phyloP scores from a whole-genome alignment of 2,888 invertebrate species.

The Actias luna region DNA sequence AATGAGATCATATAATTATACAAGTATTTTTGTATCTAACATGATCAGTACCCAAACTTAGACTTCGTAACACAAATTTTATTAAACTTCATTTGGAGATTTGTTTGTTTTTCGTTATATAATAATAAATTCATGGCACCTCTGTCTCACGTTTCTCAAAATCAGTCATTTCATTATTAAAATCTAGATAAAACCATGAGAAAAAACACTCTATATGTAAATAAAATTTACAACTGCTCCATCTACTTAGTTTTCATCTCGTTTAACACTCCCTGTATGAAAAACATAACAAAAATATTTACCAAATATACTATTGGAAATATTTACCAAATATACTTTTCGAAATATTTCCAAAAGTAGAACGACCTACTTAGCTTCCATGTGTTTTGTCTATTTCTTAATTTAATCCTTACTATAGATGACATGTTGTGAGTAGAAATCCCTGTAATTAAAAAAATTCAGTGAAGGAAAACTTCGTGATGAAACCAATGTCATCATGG shows the following conservation, averaged over 20 bases:
- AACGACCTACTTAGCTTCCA: not conserved
- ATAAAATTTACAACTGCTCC: conserved; percentile 7
- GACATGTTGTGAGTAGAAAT: not conserved
- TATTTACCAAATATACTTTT: conserved; percentile 1
- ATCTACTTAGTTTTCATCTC: conserved; percentile 1
- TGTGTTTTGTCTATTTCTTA: not conserved
- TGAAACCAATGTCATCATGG: too few species aligned
- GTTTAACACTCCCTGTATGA: not conserved
- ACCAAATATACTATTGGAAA: not conserved
- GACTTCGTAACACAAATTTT: too few species aligned
- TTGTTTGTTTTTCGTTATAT: not conserved
- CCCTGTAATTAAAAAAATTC: too few species aligned
- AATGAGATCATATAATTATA: too few species aligned
- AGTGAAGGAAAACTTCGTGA: too few species aligned
- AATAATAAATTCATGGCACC: too few species aligned
- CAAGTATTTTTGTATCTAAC: too few species aligned
- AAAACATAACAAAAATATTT: conserved; percentile 5
- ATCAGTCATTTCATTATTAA: conserved; percentile 9
- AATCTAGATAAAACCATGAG: not conserved
- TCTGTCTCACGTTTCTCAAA: not conserved
- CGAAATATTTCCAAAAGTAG: not conserved
- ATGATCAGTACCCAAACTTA: too few species aligned
- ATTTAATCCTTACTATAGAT: not conserved
- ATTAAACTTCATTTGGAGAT: too few species aligned
- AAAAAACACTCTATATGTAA: not conserved